A percentile compares a stretch with the other conserved stretches of the same genome.
Evolutionary conservation across 35 echinoderm and acorn worm genomes (phyloP).

Genomic region (Stichopus chloronotus): DNA sequence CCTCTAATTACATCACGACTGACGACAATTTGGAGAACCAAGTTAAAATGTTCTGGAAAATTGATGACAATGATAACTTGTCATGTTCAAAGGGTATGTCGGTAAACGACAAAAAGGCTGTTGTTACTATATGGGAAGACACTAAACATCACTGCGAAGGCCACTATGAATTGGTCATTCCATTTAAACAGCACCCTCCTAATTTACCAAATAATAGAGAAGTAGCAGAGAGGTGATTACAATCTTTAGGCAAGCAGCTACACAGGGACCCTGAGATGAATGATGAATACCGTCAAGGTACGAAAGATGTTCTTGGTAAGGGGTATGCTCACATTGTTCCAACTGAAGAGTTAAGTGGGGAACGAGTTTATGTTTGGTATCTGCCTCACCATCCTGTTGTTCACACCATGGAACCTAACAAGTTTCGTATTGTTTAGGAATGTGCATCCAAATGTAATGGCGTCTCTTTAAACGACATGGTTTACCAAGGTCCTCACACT

Average conservation of each 20-base stretch:
- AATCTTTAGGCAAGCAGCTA: no score
- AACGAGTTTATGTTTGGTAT: conserved; percentile 42
- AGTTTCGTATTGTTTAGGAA: conserved; percentile 57
- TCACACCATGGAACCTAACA: conserved; percentile 52
- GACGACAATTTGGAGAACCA: conserved; percentile 49
- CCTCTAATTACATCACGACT: conserved; percentile 24
- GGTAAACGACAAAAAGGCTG: conserved; percentile 59
- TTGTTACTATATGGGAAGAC: conserved; percentile 49
- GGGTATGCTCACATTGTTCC: conserved; percentile 47
- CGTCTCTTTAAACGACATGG: no score
- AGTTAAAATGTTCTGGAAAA: conserved; percentile 52
- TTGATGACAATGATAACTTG: conserved; percentile 2
- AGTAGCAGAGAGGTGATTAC: conserved; percentile 58
- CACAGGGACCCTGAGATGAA: conserved; percentile 12
- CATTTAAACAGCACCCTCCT: conserved; percentile 38
- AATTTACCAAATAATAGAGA: conserved; percentile 39
- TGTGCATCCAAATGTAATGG: conserved; percentile 31
- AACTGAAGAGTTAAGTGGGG: neutral
- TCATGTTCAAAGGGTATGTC: neutral
- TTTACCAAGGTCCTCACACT: no score
- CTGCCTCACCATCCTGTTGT: conserved; percentile 64
- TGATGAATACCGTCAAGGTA: neutral
- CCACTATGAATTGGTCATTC: conserved; percentile 69
- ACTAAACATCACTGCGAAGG: conserved; percentile 25
- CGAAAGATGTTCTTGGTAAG: conserved; percentile 3